Evolutionary conservation across 2,113 vertebrate genomes (phyloP).

Genomic region (Ceyx margarethae): DNA sequence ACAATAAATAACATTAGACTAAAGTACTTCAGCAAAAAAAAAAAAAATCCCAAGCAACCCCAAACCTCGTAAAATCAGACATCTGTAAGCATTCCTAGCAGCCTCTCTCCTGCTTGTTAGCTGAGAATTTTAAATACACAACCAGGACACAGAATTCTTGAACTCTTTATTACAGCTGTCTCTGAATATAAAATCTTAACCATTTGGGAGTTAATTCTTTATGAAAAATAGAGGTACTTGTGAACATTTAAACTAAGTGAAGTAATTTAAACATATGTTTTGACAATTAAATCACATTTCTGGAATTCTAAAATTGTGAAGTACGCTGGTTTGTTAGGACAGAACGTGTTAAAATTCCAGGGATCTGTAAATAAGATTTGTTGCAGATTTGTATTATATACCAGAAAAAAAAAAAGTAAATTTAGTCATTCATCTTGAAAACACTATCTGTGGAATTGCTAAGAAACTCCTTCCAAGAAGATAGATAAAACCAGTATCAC

Average conservation of each 20-base stretch:
- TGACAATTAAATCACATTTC: not conserved
- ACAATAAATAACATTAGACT: slow-evolving; percentile 65
- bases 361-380: not conserved
- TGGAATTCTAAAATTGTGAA: not conserved
- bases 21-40: slow-evolving; percentile 32
- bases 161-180: slow-evolving; percentile 11
- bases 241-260: not conserved
- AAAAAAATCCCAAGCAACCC: not conserved
- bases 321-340: not conserved
- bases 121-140: slow-evolving; percentile 55
- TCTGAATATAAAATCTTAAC: not conserved
- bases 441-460: not conserved
- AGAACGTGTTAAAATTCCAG: not conserved
- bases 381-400: not conserved
- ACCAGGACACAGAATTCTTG: slow-evolving; percentile 4
- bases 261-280: not conserved
- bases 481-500: not conserved
- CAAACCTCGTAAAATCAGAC: slow-evolving; percentile 66
- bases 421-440: not conserved
- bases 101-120: slow-evolving; percentile 48
- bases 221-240: not conserved
- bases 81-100: slow-evolving; percentile 65
- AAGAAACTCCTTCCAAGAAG: not conserved
- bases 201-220: slow-evolving; percentile 1
- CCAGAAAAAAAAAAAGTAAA: not conserved